These are phyloP conservation scores for Pedionomus torquatus DNA, from an alignment of 2,113 vertebrate species.

Conservation along the genomic window DNA sequence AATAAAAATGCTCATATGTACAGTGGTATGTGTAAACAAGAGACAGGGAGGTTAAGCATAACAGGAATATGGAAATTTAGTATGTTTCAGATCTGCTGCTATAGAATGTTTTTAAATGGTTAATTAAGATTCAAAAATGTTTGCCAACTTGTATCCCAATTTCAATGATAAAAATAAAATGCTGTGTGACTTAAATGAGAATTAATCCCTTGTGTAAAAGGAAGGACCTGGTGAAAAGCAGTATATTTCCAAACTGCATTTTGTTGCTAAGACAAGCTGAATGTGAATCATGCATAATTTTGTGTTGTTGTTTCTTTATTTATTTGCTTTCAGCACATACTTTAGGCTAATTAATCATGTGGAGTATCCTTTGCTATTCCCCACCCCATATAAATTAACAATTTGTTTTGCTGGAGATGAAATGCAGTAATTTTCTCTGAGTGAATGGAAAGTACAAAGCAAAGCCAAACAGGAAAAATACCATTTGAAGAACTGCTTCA, in stretches of 20 bases:
- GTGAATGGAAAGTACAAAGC: not conserved
- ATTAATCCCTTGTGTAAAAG: conserved; percentile 39
- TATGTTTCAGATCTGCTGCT: not conserved
- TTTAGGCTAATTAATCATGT: conserved; percentile 56
- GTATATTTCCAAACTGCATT: conserved; percentile 41
- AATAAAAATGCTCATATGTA: not conserved
- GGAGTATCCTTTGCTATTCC: not conserved
- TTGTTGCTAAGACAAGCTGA: conserved; percentile 11
- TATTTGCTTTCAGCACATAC: conserved; percentile 64
- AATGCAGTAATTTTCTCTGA: not conserved
- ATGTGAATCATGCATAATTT: conserved; percentile 60
- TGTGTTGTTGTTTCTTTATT: conserved; percentile 1
- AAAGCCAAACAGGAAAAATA: not conserved
- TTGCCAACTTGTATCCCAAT: conserved; percentile 50
- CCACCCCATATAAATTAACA: conserved; percentile 10
- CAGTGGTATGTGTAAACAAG: not conserved
- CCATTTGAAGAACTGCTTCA: not conserved
- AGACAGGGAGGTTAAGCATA: not conserved
- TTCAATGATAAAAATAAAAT: conserved; percentile 60
- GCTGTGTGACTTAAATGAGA: conserved; percentile 36
- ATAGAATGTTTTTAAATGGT: conserved; percentile 35
- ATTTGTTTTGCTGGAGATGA: conserved; percentile 7
- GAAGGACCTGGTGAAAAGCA: conserved; percentile 38
- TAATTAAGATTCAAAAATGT: conserved; percentile 64
- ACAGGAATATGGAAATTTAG: not conserved